These are phyloP conservation scores for Apeltes quadracus DNA, from an alignment of 2,113 vertebrate genomes.

Conservation along the genomic window DNA sequence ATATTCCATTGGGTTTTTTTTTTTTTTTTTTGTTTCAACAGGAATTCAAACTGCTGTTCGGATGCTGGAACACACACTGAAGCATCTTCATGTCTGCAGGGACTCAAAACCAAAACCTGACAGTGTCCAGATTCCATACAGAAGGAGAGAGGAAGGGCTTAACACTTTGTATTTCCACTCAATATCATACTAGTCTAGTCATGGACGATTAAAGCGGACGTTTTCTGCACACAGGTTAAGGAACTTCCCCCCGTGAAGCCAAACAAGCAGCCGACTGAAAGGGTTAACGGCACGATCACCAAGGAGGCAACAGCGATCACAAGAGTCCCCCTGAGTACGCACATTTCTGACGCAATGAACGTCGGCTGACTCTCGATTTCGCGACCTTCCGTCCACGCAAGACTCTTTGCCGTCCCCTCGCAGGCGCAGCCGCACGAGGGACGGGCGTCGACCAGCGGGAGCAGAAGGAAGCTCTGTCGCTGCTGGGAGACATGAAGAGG, in stretches of 20 bases:
- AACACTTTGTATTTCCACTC: slow-evolving; percentile 10
- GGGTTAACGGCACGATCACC: slow-evolving; percentile 81
- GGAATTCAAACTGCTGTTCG: slow-evolving; percentile 85
- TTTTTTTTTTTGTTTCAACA: slow-evolving; percentile 57
- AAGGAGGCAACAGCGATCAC: slow-evolving; percentile 71
- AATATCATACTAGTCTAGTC: background rate
- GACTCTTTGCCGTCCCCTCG: no score
- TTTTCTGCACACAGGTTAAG: slow-evolving; percentile 57
- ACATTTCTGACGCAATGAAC: background rate
- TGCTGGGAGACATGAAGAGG: slow-evolving; percentile 71
- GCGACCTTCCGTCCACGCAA: background rate
- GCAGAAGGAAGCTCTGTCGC: slow-evolving; percentile 61
- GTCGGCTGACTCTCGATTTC: background rate
- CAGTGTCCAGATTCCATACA: slow-evolving; percentile 70
- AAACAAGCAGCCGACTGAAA: slow-evolving; percentile 65
- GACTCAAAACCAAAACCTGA: slow-evolving; percentile 77
- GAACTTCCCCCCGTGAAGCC: slow-evolving; percentile 53
- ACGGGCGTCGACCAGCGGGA: slow-evolving; percentile 41
- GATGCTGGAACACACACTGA: slow-evolving; percentile 80
- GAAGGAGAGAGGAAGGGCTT: slow-evolving; percentile 75
- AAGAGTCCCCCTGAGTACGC: slow-evolving; percentile 80
- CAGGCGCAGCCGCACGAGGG: slow-evolving; percentile 54
- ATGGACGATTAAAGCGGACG: background rate
- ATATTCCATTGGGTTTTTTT: slow-evolving; percentile 1
- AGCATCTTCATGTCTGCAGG: slow-evolving; percentile 75